Evolutionary conservation across 2,113 vertebrate genomes (phyloP), one percentile per base, ranked within the genome.

Genomic region (Pygoscelis adeliae): DNA sequence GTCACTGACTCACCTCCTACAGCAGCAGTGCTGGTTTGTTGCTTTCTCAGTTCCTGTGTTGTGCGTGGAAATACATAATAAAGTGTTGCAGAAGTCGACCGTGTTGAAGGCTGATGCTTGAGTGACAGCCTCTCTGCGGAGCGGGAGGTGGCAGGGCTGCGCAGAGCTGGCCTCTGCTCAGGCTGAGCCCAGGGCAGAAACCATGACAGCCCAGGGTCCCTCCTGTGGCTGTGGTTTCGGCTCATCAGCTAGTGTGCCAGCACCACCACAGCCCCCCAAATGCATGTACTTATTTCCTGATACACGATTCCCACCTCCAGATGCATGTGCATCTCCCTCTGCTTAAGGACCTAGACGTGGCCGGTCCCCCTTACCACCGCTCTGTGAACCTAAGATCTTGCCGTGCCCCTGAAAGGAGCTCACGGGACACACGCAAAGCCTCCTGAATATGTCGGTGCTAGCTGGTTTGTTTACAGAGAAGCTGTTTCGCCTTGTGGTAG

Each of bases 51-150:
- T 47, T 76, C 81, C 78, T 85, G 53, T 80, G 49, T 44, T 89
- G 26, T 73, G 15, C 4, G 6, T 70, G 50, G 47, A 91, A 78
- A 85, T 47, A 76, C 12, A 29, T 30, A 97, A 97, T 97, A 97
- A 97, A 97, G 15, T 30, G 25, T 69, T 83, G 70, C 47, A 83
- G 81, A 96, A 91, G 29, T 5, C 1, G 5, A 38, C 8, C 3
- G 2, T 50, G 70, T 73, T 47, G 66, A 92, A 85, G 58, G 40
- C 77, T 89, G 56, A 71, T 90, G 53, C 36, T 83, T 85, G 61
- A 79, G 8, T 0, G 1, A 10, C 0, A 0, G 55, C 38, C 10
- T 27, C 34, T 88, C 72, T 66, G 53, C 4, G 1, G 50, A 94
- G 52, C 6, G 0, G 27, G 47, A 78, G 49, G 55, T 77, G 61